A percentile compares a stretch with the other conserved stretches of the same genome.
Conservation (phyloP, 2,113 vertebrate species). For the Nerophis lumbriciformis region DNA sequence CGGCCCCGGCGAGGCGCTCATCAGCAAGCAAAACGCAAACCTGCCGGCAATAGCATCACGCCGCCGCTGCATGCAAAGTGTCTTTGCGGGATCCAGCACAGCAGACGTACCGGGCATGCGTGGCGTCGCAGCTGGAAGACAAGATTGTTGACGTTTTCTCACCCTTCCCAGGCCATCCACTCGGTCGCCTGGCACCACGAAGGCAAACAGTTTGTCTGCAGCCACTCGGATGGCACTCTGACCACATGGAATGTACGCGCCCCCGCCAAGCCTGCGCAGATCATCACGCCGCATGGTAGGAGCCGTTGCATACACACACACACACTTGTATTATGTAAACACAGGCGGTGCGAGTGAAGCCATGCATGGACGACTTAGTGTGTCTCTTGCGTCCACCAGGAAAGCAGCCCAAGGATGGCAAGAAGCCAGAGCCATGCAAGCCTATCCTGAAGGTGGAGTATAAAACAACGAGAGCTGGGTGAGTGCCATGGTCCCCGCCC, state of each 20-base stretch:
- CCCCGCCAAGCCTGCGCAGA: slow-evolving; percentile 85
- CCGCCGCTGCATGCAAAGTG: no score
- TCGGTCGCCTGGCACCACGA: slow-evolving; percentile 98
- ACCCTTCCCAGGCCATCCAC: slow-evolving; percentile 84
- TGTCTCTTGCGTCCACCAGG: slow-evolving; percentile 64
- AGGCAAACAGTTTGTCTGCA: slow-evolving; percentile 97
- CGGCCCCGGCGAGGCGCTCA: neutral
- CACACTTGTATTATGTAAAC: slow-evolving; percentile 1
- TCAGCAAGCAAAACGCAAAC: neutral
- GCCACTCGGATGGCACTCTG: slow-evolving; percentile 96
- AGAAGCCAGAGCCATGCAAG: slow-evolving; percentile 97
- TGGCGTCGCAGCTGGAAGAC: no score
- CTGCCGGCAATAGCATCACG: neutral
- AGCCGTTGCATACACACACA: slow-evolving; percentile 12
- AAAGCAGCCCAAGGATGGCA: slow-evolving; percentile 96
- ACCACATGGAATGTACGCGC: slow-evolving; percentile 93
- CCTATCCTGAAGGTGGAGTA: slow-evolving; percentile 98
- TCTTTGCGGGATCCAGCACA: no score
- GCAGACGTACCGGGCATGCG: no score
- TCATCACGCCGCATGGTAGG: slow-evolving; percentile 95
- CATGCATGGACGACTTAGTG: neutral
- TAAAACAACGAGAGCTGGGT: slow-evolving; percentile 94
- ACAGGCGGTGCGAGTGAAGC: slow-evolving; percentile 1
- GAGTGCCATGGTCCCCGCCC: slow-evolving; percentile 58
- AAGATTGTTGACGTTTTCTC: no score